Conservation (phyloP, 92 coral and sea anemone genomes). For the Epizoanthus ramosus region DNA sequence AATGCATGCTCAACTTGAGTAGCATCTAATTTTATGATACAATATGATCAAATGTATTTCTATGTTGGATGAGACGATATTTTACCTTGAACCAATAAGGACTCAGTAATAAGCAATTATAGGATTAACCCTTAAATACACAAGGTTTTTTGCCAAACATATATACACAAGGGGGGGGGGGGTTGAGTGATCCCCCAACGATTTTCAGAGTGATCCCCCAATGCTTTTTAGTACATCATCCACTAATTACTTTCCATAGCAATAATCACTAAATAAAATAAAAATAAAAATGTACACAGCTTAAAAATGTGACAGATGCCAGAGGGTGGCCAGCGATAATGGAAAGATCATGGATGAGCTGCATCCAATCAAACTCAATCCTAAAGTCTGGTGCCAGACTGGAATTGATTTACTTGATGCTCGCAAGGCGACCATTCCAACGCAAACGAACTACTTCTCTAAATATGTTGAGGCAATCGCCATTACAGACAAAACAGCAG, state of each 20-base stretch:
- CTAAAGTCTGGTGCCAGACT: conserved; percentile 64
- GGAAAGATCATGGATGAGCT: conserved; percentile 42
- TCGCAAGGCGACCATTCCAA: conserved; percentile 53
- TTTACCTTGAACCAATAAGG: no score
- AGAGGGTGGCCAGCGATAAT: conserved; percentile 49
- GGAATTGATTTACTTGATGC: conserved; percentile 70
- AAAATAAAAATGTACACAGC: conserved; percentile 26
- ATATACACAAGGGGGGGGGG: no score
- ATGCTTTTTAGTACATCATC: no score
- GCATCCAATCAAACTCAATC: conserved; percentile 56
- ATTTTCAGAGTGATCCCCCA: no score
- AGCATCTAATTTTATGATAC: no score
- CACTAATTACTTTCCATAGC: no score
- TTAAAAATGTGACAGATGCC: conserved; percentile 59
- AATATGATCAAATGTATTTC: no score
- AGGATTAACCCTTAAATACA: conserved; percentile 2
- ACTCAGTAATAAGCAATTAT: no score
- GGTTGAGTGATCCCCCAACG: no score
- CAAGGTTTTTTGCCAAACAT: background rate
- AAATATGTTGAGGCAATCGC: conserved; percentile 71
- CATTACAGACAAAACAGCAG: conserved; percentile 63
- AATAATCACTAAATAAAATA: no score
- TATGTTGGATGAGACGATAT: no score
- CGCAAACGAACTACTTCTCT: conserved; percentile 67
- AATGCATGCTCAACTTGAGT: no score